These are phyloP conservation scores for Brachionus paranguensis DNA, from an alignment of 1,140 invertebrate genomes.

Conservation along the genomic window DNA sequence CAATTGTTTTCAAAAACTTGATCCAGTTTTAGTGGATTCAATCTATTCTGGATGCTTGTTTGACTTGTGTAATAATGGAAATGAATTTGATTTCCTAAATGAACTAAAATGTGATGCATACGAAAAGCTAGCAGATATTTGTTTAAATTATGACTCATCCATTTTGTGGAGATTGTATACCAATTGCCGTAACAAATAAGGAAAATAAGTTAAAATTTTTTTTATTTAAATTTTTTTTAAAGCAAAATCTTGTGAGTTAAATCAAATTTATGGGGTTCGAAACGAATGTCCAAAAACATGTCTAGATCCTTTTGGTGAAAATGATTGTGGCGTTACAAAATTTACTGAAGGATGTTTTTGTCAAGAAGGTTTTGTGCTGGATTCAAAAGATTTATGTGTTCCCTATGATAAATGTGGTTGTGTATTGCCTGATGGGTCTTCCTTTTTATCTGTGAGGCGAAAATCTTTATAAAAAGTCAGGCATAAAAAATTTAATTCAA, in stretches of 20 bases:
- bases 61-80: conserved; percentile 13
- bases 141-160: background rate
- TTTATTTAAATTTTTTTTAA: background rate
- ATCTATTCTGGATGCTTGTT: background rate
- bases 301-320: background rate
- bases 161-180: background rate
- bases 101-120: background rate
- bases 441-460: background rate
- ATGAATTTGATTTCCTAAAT: background rate
- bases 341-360: conserved; percentile 25
- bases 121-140: background rate
- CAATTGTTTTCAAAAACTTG: background rate
- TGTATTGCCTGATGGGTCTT: conserved; percentile 1
- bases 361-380: background rate
- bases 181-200: background rate
- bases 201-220: background rate
- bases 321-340: background rate
- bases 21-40: background rate
- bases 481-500: background rate
- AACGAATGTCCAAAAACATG: conserved; percentile 22
- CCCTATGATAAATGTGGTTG: conserved; percentile 9
- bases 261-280: background rate
- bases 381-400: conserved; percentile 2
- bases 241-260: background rate
- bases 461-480: background rate